Conservation (phyloP, 2,888 invertebrate species). For the Watsonalla cultraria region DNA sequence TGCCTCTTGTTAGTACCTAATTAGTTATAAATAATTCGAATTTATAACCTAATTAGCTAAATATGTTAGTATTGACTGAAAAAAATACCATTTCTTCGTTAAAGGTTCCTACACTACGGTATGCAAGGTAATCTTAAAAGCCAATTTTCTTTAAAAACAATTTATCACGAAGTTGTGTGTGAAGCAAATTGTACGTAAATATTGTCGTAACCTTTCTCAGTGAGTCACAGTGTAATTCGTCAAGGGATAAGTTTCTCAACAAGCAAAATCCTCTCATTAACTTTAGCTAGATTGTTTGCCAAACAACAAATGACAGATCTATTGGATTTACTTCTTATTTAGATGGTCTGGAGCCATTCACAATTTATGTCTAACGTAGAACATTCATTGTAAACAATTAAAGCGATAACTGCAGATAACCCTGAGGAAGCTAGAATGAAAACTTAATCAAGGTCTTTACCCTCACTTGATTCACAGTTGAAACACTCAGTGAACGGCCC, state of each 20-base stretch:
- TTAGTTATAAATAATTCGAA: too few species aligned
- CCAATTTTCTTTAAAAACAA: too few species aligned
- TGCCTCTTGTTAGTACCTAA: too few species aligned
- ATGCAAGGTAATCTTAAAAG: too few species aligned
- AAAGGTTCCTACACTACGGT: too few species aligned
- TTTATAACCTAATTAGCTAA: too few species aligned
- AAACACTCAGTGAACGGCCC: slow-evolving; percentile 18
- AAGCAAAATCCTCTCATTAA: too few species aligned
- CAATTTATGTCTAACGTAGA: background rate
- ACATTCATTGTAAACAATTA: background rate
- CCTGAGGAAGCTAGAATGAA: slow-evolving; percentile 20
- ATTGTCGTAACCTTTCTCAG: background rate
- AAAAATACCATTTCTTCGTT: too few species aligned
- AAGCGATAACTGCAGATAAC: slow-evolving; percentile 39
- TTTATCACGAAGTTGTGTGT: too few species aligned
- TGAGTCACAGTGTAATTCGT: too few species aligned
- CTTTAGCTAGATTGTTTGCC: background rate
- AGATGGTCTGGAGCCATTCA: background rate
- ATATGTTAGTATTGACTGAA: too few species aligned
- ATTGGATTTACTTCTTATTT: background rate
- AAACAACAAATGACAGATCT: background rate
- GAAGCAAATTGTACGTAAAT: background rate
- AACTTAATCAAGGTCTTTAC: slow-evolving; percentile 29
- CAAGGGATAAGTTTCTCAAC: too few species aligned
- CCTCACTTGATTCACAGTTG: slow-evolving; percentile 8